Conservation (phyloP, 2,888 invertebrate species). For the Aelia acuminata region DNA sequence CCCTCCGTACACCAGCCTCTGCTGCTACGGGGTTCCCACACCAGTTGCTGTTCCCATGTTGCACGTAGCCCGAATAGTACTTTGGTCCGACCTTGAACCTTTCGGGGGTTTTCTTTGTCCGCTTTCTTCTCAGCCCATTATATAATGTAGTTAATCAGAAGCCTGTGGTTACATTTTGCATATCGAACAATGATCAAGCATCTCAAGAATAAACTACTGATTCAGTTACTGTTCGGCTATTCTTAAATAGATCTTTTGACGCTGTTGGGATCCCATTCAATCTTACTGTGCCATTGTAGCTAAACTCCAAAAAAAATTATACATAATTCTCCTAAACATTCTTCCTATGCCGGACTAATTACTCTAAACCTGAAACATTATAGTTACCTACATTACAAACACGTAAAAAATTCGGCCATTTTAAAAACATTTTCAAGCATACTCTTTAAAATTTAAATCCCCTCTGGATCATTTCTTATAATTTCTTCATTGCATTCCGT, state of each 20-base stretch:
- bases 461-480: no score
- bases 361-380: no score
- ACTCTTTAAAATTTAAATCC: no score
- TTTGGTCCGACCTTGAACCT: not conserved
- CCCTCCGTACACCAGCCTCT: not conserved
- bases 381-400: no score
- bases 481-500: no score
- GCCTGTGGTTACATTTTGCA: conserved; percentile 40
- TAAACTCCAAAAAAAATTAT: no score
- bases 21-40: not conserved
- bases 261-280: not conserved
- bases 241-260: not conserved
- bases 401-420: no score
- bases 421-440: no score
- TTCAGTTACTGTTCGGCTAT: not conserved
- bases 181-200: not conserved
- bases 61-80: conserved; percentile 16
- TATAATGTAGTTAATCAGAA: not conserved
- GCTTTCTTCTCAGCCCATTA: not conserved
- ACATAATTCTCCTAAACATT: no score
- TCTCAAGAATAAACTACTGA: not conserved
- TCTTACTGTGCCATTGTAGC: no score
- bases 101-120: not conserved
- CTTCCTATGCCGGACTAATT: no score
- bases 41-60: conserved; percentile 2